These are phyloP conservation scores for Micrasema minimum DNA, from an alignment of 1,140 invertebrate genomes.

Conservation along the genomic window DNA sequence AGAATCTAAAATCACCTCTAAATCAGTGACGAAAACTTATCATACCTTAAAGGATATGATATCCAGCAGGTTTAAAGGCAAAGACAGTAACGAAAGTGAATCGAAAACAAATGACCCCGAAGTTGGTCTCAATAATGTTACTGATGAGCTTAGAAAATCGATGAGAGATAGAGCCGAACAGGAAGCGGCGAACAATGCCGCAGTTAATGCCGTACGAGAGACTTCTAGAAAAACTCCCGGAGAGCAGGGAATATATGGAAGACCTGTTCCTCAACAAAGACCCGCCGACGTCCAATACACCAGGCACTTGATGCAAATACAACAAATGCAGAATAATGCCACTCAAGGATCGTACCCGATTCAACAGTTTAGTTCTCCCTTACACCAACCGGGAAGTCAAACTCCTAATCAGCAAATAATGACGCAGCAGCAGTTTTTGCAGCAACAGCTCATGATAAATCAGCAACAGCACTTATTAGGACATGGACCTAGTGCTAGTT, in stretches of 20 bases:
- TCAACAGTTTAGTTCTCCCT: constrained; percentile 56
- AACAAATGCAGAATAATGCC: constrained; percentile 68
- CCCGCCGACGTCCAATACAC: constrained; percentile 59
- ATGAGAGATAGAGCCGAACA: constrained; percentile 58
- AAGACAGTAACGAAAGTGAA: constrained; percentile 67
- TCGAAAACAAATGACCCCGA: constrained; percentile 67
- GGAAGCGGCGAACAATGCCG: constrained; percentile 61
- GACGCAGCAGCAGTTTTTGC: constrained; percentile 55
- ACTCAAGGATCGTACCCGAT: constrained; percentile 45
- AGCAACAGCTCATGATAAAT: constrained; percentile 62
- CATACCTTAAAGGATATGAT: constrained; percentile 88
- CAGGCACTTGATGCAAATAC: constrained; percentile 57
- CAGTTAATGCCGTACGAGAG: constrained; percentile 43
- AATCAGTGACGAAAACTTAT: constrained; percentile 79
- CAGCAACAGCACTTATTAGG: constrained; percentile 57
- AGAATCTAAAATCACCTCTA: constrained; percentile 71
- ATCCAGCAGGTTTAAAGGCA: constrained; percentile 80
- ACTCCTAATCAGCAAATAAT: constrained; percentile 58
- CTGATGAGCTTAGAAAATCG: constrained; percentile 71
- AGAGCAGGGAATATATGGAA: constrained; percentile 69
- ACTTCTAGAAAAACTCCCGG: constrained; percentile 56
- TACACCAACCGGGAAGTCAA: constrained; percentile 37
- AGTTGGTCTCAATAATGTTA: constrained; percentile 72
- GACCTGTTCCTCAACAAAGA: constrained; percentile 66
- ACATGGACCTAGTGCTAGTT: constrained; percentile 49